phyloP scores from a whole-genome alignment of 2,797 vertebrate species.

The Paramormyrops hopkinsi region DNA sequence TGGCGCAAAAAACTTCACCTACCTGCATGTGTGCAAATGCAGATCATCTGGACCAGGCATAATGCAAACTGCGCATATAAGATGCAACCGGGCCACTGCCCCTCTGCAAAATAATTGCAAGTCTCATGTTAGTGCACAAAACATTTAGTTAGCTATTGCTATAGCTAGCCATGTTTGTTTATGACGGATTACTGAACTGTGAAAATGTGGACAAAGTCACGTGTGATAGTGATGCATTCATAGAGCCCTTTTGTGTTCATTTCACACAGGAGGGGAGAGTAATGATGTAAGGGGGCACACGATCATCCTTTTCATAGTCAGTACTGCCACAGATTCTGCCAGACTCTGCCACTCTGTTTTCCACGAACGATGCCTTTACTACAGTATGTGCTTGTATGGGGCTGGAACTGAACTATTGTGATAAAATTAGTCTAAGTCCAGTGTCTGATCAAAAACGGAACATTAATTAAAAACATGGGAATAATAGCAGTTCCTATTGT shows the following conservation, averaged over 20 bases:
- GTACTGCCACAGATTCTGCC: neutral
- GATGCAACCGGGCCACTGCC: neutral
- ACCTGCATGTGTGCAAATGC: neutral
- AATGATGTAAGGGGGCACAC: neutral
- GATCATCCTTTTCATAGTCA: neutral
- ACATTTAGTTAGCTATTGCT: neutral
- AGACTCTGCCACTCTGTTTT: neutral
- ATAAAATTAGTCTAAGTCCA: neutral
- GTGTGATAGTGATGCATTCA: neutral
- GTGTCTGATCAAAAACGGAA: neutral
- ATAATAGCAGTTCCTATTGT: neutral
- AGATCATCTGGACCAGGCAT: neutral
- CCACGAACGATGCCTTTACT: neutral
- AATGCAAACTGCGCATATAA: neutral
- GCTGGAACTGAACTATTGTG: neutral
- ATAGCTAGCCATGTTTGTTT: neutral
- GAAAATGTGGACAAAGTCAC: neutral
- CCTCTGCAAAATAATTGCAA: neutral
- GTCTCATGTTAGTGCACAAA: neutral
- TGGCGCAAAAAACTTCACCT: neutral
- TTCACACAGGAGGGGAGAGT: neutral
- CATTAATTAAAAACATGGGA: neutral
- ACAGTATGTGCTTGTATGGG: neutral
- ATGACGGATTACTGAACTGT: neutral
- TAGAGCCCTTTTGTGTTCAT: neutral